Base-by-base conservation (phyloP, 2,113 vertebrate species). In the Lipotes vexillifer region DNA sequence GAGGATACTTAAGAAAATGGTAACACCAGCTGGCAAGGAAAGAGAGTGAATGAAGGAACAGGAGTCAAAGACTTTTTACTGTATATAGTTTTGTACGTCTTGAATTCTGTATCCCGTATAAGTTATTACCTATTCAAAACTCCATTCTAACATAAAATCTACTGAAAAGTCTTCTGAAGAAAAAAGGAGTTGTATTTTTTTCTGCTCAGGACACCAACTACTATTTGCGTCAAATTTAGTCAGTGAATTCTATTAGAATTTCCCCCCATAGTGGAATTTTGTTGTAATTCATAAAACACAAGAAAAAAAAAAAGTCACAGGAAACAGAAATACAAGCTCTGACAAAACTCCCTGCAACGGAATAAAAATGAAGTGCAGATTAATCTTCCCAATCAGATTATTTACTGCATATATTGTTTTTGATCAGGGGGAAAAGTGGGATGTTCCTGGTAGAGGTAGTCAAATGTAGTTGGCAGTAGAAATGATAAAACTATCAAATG, bases 321-420 rank as follows among this genome's bases (percentile, higher is more conserved):
- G 13, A 93, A 92, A 25, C 57, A 6, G 44, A 96, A 96, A 96
- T 68, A 38, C 8, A 93, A 88, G 63, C 49, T 92, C n/a, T 86
- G 20, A 85, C 44, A 82, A 91, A 96, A 77, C 33, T 96, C 46
- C 17, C 31, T 71, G 8, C 41, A 91, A 20, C 65, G 46, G 25
- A 84, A 91, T 93, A 93, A 88, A 94, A 92, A 94, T 18, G 65
- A 82, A 88, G 9, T 36, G 69, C 36, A 52, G 38, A 89, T 71
- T 84, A 93, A 90, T 38, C 31, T 77, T 97, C 55, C 65, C 36
- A 63, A 88, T 25, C 25, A 95, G 33, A 77, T 83, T 89, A 95
- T 90, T 88, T 85, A 80, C 36, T 85, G 31, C 44, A 83, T 71
- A 49, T 31, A 59, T 21, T 78, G 27, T 36, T 71, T 85, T 93